Base-by-base conservation (phyloP, 1,140 invertebrate species). In the Nasonia longicornis region DNA sequence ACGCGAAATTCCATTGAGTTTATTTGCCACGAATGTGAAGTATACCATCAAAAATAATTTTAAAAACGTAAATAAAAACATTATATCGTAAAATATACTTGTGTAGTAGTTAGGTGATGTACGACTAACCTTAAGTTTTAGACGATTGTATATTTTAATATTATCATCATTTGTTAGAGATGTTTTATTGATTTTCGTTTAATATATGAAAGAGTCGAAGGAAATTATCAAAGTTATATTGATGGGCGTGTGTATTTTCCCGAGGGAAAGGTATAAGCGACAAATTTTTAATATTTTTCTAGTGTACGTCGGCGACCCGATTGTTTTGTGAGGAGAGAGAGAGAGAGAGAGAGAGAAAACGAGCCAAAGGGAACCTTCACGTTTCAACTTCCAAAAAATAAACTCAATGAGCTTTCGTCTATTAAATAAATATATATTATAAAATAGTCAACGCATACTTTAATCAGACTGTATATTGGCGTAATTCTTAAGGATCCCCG, bases 401-500 rank as follows among this genome's bases (percentile, higher is more conserved):
- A 73, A 80, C 58, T 74, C 38, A 69, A 80, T 52, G 63, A 74
- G 31, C 22, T 74, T 80, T 31, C 71, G 77, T 80, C 69, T 20
- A 73, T 67, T 52, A 75, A 52, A 67, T 67, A 67, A 67, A 67
- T 29, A 67, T 20, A 73, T 74, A 80, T 74, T 45, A 58, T 38
- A 75, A 71, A 58, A 67, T 52, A 80, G 11, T 70, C 42, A 64
- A 64, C 14, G 35, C 66, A 72, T 77, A 58, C 52, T 26, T 77
- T 76, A 77, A 70, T 71, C 42, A 42, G 35, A 81, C 16, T 77
- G 42, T 81, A 81, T 77, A 77, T 77, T 77, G 69, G 63, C 42
- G 74, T 81, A 71, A 72, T 77, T 77, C 22, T 63, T 70, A 80
- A 69, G 64, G 26, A n/a, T 0, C 29, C 67, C 72, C 38, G 79